phyloP scores from a whole-genome alignment of 2,888 invertebrate species.

The Charanyca ferruginea region DNA sequence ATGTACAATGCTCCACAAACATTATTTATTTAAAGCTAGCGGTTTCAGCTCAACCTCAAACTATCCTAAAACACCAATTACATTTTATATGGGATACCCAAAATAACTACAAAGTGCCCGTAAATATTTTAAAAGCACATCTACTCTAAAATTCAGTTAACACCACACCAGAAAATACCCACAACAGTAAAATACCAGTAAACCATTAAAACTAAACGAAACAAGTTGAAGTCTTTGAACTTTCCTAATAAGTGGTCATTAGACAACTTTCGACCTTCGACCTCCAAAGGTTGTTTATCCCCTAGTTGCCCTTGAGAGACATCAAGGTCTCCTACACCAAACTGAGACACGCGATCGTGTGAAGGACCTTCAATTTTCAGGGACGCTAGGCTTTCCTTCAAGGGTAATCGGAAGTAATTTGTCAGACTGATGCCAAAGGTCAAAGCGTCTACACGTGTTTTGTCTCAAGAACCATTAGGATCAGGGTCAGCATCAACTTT shows the following conservation, averaged over 20 bases:
- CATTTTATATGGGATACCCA: conserved; percentile 9
- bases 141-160: conserved; percentile 13
- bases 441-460: conserved; percentile 8
- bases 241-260: conserved; percentile 12
- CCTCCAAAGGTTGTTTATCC: conserved; percentile 34
- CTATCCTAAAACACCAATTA: not conserved
- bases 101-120: conserved; percentile 21
- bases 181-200: not conserved
- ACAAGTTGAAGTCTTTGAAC: conserved; percentile 19
- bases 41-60: not conserved
- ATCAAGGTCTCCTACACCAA: conserved; percentile 50
- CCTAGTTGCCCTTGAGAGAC: conserved; percentile 40
- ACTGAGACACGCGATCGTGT: conserved; percentile 45
- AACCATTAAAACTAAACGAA: no score
- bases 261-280: conserved; percentile 33
- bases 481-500: not conserved
- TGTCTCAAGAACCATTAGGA: not conserved
- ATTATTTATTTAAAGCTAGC: conserved; percentile 16
- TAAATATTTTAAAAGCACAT: conserved; percentile 19
- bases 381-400: conserved; percentile 30
- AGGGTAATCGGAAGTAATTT: conserved; percentile 32
- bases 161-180: not conserved
- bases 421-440: no score
- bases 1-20: not conserved
- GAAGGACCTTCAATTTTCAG: conserved; percentile 53